Conservation (phyloP, 2,113 vertebrate species). For the Ceuthmochares aereus region DNA sequence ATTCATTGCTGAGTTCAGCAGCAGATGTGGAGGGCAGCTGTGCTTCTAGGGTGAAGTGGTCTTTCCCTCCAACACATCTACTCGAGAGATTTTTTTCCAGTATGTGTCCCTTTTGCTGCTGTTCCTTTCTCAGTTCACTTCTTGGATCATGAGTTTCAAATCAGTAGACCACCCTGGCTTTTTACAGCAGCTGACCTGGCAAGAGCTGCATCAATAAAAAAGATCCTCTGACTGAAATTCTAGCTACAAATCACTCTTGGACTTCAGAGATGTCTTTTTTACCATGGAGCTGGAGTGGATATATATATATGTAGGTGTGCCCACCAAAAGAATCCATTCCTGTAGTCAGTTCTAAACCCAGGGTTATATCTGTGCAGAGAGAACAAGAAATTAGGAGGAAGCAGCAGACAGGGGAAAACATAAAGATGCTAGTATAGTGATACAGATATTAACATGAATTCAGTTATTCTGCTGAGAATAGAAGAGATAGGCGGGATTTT, state of each 20-base stretch:
- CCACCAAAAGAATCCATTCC: constrained; percentile 1
- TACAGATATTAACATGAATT: not conserved
- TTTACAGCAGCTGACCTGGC: not conserved
- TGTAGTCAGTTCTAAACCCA: not conserved
- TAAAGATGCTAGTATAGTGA: not conserved
- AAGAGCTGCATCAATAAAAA: not conserved
- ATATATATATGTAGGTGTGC: not conserved
- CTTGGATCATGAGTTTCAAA: not conserved
- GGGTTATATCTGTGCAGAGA: not conserved
- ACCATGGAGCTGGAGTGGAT: not conserved
- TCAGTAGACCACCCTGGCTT: not conserved
- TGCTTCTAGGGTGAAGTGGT: not conserved
- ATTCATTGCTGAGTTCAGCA: not conserved
- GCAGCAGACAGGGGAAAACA: not conserved
- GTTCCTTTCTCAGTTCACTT: not conserved
- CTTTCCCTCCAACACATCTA: not conserved
- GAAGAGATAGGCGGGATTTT: not conserved
- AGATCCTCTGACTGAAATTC: not conserved
- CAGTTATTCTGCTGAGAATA: not conserved
- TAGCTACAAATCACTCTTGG: constrained; percentile 37
- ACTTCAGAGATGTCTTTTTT: constrained; percentile 2
- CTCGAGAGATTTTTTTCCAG: not conserved
- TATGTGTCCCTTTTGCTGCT: not conserved
- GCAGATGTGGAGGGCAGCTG: not conserved
- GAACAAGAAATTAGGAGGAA: not conserved